phyloP scores from a whole-genome alignment of 2,888 invertebrate genomes.

The Brachycybe producta region DNA sequence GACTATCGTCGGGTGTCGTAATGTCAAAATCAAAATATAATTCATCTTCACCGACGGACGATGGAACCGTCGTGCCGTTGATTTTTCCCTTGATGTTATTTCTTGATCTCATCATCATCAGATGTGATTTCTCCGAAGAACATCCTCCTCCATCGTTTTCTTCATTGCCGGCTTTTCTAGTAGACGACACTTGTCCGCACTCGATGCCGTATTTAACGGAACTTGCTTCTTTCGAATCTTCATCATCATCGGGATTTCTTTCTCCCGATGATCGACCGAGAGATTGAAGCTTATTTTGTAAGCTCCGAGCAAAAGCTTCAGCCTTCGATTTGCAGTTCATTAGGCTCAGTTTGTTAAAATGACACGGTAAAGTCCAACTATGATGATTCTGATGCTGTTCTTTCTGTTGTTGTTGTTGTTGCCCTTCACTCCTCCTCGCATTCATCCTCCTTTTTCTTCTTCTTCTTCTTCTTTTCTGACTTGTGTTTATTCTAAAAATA shows the following conservation, averaged over 20 bases:
- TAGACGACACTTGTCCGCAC: too few relatives aligned
- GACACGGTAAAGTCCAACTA: conserved; percentile 14
- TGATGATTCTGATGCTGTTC: not conserved
- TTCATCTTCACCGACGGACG: conserved; percentile 26
- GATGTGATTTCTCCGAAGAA: too few relatives aligned
- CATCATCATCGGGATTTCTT: conserved; percentile 9
- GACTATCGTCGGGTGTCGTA: conserved; percentile 57
- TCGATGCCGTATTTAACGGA: too few relatives aligned
- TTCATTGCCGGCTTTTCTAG: not conserved
- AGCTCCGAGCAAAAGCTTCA: conserved; percentile 63
- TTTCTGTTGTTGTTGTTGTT: not conserved
- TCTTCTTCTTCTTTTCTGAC: not conserved
- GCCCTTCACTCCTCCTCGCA: not conserved
- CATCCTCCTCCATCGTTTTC: not conserved
- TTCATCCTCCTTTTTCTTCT: conserved; percentile 4
- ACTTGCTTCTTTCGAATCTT: conserved; percentile 10
- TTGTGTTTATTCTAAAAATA: not conserved
- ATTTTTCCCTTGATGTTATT: too few relatives aligned
- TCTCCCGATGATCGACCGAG: conserved; percentile 43
- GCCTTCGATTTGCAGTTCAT: conserved; percentile 68
- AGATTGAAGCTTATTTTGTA: conserved; percentile 58
- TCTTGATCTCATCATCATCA: too few relatives aligned
- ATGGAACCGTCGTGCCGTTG: not conserved
- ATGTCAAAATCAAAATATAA: conserved; percentile 32
- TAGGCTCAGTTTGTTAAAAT: conserved; percentile 19